phyloP scores from a whole-genome alignment of 2,113 vertebrate species.

The Catharus minimus region DNA sequence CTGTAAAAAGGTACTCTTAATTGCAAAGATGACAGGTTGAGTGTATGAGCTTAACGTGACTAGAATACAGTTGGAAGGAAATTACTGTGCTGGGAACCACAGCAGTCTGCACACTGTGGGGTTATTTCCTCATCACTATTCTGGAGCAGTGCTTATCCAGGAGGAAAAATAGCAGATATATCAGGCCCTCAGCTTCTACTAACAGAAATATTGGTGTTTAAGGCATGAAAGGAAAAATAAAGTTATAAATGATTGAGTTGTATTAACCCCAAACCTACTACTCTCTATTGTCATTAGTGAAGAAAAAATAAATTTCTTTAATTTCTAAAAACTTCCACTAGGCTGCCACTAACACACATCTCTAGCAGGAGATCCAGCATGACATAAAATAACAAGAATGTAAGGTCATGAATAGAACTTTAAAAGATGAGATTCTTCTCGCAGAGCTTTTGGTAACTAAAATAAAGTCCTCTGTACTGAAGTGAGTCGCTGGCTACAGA shows the following conservation, averaged over 20 bases:
- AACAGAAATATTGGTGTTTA: background rate
- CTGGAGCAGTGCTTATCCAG: background rate
- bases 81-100: background rate
- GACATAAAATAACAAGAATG: background rate
- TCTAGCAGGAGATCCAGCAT: background rate
- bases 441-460: background rate
- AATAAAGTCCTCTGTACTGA: background rate
- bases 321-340: background rate
- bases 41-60: background rate
- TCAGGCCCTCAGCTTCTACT: background rate
- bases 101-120: background rate
- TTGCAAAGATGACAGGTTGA: background rate
- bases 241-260: background rate
- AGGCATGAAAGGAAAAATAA: background rate
- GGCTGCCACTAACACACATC: background rate
- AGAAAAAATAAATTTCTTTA: background rate
- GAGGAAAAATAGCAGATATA: background rate
- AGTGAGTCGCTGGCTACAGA: background rate
- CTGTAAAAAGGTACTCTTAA: background rate
- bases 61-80: background rate
- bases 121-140: background rate
- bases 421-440: background rate
- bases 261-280: background rate
- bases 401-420: background rate
- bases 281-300: background rate